Percentiles rank a stretch among this genome's conserved stretches.
Evolutionary conservation across 2,797 vertebrate species (phyloP).

Genomic region (Eidolon dupreanum): DNA sequence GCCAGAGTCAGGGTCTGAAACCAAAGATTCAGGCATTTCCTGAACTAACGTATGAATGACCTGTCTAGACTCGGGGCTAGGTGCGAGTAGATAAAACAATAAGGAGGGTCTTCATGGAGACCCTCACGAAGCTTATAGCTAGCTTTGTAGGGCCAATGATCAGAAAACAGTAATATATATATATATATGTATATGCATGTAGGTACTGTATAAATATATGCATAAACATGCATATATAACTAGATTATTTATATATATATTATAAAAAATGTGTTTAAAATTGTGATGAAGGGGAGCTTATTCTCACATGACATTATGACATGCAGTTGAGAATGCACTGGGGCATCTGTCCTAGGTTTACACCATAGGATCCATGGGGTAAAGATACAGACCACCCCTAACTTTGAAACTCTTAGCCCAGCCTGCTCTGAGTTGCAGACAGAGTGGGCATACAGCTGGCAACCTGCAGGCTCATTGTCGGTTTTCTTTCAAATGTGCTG

Average conservation of each 20-base stretch:
- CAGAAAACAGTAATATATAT: background rate
- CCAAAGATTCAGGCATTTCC: background rate
- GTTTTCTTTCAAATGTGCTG: background rate
- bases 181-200: rapidly evolving
- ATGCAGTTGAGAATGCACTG: background rate
- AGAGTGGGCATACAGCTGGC: background rate
- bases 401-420: background rate
- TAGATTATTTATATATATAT: background rate
- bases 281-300: background rate
- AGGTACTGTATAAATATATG: background rate
- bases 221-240: background rate
- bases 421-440: background rate
- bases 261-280: background rate
- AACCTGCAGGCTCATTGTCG: background rate
- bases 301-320: background rate
- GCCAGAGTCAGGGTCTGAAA: background rate
- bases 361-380: background rate
- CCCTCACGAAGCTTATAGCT: background rate
- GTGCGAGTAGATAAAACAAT: background rate
- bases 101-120: background rate
- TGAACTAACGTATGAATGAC: background rate
- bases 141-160: background rate
- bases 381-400: background rate
- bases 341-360: background rate
- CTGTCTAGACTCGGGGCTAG: too few species aligned